Evolutionary conservation across 2,797 vertebrate genomes (phyloP).

Genomic region (Enteromius radiatus): DNA sequence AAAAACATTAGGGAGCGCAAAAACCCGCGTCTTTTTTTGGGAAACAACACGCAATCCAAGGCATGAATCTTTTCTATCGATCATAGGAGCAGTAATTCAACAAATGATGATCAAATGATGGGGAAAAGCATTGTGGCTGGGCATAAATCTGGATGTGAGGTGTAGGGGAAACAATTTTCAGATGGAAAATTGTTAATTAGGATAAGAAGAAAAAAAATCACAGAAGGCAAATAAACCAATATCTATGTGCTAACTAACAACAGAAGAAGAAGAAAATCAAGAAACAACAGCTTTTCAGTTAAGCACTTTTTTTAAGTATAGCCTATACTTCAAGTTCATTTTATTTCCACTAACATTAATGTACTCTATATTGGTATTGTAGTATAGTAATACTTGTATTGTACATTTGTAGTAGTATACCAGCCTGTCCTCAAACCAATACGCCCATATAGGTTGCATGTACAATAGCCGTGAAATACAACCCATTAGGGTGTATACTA

Average conservation of each 20-base stretch:
- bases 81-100: neutral
- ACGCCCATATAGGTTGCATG: too few species aligned
- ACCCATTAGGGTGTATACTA: too few species aligned
- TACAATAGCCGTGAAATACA: too few species aligned
- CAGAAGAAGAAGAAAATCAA: neutral
- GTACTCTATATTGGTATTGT: neutral
- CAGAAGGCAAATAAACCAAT: neutral
- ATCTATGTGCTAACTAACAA: neutral
- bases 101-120: conserved; percentile 6
- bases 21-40: neutral
- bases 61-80: neutral
- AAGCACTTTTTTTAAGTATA: neutral
- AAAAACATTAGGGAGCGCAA: conserved; percentile 18
- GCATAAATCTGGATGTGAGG: neutral
- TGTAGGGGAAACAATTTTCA: neutral
- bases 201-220: neutral
- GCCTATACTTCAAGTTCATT: neutral
- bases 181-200: neutral
- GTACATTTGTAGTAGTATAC: neutral
- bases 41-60: neutral
- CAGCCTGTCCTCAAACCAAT: too few species aligned
- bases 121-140: neutral
- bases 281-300: neutral
- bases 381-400: too few species aligned
- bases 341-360: neutral